A percentile compares a stretch with the other conserved stretches of the same genome.
phyloP scores from a whole-genome alignment of 2,113 vertebrate species.

The Nicator chloris region DNA sequence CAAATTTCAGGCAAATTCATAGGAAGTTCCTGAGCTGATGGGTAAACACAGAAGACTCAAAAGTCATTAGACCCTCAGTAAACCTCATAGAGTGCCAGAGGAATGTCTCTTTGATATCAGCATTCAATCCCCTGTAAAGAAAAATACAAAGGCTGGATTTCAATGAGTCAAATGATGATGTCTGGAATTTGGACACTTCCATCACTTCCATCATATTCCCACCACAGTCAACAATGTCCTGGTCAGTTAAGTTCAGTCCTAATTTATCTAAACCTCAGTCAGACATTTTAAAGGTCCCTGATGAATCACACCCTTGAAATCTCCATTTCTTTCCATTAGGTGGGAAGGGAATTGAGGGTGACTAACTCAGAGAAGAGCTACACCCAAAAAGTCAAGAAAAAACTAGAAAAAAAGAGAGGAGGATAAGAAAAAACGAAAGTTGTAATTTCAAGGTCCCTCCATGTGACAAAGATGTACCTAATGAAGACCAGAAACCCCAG shows the following conservation, averaged over 20 bases:
- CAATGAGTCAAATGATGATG: neutral
- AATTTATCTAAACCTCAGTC: neutral
- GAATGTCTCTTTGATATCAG: neutral
- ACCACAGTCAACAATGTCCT: neutral
- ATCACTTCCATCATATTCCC: neutral
- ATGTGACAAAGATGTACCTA: neutral
- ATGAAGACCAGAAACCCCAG: conserved; percentile 14
- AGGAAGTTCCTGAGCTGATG: neutral
- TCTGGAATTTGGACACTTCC: neutral
- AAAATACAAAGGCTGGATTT: neutral
- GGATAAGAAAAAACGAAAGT: neutral
- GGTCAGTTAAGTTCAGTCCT: neutral
- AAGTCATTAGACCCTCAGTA: neutral
- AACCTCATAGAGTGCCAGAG: neutral
- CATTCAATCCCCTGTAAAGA: neutral
- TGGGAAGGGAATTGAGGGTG: neutral
- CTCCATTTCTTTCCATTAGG: neutral
- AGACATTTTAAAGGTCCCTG: neutral
- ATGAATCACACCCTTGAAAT: neutral
- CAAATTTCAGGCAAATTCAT: neutral
- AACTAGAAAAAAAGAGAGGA: neutral
- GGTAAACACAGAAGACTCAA: neutral
- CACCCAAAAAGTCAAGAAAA: neutral
- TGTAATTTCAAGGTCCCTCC: neutral
- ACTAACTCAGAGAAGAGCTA: neutral